These are phyloP conservation scores for Brotula barbata DNA, from an alignment of 2,797 vertebrate genomes.

Conservation along the genomic window DNA sequence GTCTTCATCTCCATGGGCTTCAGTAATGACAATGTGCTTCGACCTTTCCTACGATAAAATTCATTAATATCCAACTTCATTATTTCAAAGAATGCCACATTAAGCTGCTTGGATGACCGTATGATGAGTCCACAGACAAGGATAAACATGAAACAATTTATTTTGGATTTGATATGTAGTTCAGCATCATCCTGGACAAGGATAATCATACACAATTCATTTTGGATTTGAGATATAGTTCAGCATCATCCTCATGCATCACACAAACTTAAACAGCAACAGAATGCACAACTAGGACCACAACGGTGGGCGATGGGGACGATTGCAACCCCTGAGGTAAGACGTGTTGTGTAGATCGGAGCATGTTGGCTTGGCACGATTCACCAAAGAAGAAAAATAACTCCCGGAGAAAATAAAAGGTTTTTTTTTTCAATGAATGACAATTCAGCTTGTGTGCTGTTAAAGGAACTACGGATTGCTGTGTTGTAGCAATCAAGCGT, in stretches of 20 bases:
- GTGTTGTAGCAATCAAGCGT: slow-evolving; percentile 46
- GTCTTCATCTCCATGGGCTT: neutral
- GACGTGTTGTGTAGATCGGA: slow-evolving; percentile 5
- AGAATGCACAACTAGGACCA: neutral
- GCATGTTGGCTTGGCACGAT: slow-evolving; percentile 8
- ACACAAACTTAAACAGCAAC: too few relatives aligned
- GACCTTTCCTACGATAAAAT: neutral
- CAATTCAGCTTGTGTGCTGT: slow-evolving; percentile 24
- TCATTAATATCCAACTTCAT: slow-evolving; percentile 16
- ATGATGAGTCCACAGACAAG: neutral
- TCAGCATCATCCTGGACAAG: neutral
- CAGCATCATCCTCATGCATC: too few relatives aligned
- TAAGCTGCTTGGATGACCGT: neutral
- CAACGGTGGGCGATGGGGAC: neutral
- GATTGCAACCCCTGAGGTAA: slow-evolving; percentile 15
- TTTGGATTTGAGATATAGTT: neutral
- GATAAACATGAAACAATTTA: too few relatives aligned
- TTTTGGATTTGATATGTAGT: too few relatives aligned
- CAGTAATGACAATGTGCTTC: neutral
- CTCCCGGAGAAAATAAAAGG: neutral
- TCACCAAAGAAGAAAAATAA: slow-evolving; percentile 19
- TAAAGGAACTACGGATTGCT: slow-evolving; percentile 44
- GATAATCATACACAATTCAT: neutral
- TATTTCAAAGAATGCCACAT: neutral
- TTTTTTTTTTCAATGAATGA: slow-evolving; percentile 21